Evolutionary conservation across 2,888 invertebrate species (phyloP).

Genomic region (Cetonia aurata): DNA sequence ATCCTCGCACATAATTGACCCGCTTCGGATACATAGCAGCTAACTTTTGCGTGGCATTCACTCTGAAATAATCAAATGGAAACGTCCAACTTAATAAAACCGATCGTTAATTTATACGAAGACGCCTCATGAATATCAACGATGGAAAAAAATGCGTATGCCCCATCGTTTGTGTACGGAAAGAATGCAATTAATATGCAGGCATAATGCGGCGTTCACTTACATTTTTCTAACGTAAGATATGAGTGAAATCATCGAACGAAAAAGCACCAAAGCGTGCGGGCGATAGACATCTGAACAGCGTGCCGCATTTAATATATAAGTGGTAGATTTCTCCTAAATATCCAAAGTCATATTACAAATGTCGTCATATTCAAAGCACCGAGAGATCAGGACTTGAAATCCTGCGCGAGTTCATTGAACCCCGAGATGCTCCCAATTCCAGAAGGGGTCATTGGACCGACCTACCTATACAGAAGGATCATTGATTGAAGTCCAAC

Average conservation of each 20-base stretch:
- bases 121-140: constrained; percentile 4
- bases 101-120: constrained; percentile 12
- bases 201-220: constrained; percentile 22
- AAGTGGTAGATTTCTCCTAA: constrained; percentile 42
- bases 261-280: background rate
- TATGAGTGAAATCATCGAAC: constrained; percentile 27
- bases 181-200: constrained; percentile 28
- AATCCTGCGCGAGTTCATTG: constrained; percentile 45
- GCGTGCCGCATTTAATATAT: background rate
- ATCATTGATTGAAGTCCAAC: constrained; percentile 40
- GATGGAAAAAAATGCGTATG: background rate
- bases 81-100: constrained; percentile 16
- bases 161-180: background rate
- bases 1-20: too few species aligned
- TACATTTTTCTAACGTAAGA: constrained; percentile 30
- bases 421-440: constrained; percentile 51
- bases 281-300: constrained; percentile 1
- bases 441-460: constrained; percentile 50
- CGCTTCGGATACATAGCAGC: too few species aligned
- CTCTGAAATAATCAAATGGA: background rate
- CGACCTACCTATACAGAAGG: constrained; percentile 41
- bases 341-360: constrained; percentile 42
- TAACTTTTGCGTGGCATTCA: background rate
- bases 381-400: constrained; percentile 47
- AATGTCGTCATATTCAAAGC: constrained; percentile 47